Evolutionary conservation across 2,888 invertebrate genomes (phyloP).

Genomic region (Ptychoptera albimana): DNA sequence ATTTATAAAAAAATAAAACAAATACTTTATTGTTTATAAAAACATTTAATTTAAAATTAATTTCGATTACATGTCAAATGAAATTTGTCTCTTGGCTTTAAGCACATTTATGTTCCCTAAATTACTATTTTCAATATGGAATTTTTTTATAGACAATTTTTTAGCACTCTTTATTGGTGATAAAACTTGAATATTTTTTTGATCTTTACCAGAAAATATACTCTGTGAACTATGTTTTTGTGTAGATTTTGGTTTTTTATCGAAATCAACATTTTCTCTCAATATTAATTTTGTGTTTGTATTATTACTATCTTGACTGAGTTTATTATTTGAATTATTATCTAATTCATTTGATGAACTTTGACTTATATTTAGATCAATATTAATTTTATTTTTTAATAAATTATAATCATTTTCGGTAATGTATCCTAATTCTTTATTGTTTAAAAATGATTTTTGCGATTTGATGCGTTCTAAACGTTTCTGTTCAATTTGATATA

Average conservation of each 20-base stretch:
- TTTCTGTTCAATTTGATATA: constrained; percentile 26
- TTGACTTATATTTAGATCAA: constrained; percentile 6
- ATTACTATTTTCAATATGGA: not conserved
- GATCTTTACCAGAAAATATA: constrained; percentile 27
- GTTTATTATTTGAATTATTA: constrained; percentile 22
- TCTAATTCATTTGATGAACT: constrained; percentile 18
- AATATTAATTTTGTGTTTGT: constrained; percentile 8
- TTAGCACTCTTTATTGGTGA: constrained; percentile 10
- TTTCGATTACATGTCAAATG: constrained; percentile 22
- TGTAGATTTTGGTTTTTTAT: constrained; percentile 19
- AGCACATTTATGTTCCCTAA: constrained; percentile 16
- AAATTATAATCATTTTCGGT: not conserved
- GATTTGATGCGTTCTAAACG: constrained; percentile 16
- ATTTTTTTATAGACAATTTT: constrained; percentile 1
- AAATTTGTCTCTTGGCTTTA: constrained; percentile 41
- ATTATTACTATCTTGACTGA: constrained; percentile 2
- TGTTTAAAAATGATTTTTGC: constrained; percentile 16
- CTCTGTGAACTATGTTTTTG: constrained; percentile 23
- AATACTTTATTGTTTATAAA: no score
- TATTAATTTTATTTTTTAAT: not conserved
- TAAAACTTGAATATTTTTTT: constrained; percentile 25
- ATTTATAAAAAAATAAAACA: no score
- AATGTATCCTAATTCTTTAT: constrained; percentile 21
- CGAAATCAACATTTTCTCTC: constrained; percentile 26
- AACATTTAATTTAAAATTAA: no score